Evolutionary conservation across 1,140 invertebrate species (phyloP), one percentile per base, ranked within the genome.

Genomic region (Adelges cooleyi): DNA sequence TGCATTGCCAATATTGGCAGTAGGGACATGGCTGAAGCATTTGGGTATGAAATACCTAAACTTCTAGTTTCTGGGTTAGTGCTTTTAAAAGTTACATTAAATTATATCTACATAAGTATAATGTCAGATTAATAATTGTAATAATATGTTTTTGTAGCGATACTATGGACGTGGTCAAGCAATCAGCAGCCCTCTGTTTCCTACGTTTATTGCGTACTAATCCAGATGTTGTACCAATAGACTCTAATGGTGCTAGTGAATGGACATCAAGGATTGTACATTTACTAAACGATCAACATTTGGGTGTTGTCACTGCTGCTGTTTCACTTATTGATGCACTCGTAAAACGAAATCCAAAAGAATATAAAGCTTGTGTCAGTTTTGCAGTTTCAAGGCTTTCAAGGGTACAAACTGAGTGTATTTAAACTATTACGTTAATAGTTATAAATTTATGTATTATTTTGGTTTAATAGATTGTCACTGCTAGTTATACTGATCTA

Each of bases 1-100:
- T 99, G 97, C 76, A 98, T 99, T 72, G 95, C 97, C 15, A 99
- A 99, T 77, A 98, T 99, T 77, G 96, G 96, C 23, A 97, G 92
- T 72, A 89, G 93, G 74, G 97, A 99, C 76, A 99, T 99, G 97
- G 95, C 95, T 18, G 96, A 99, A 76, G 93, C 93, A 25, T 98
- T 99, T 79, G 90, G 91, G 33, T 89, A 89, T 71, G 96, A 99
- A 75, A 97, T 99, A 76, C 96, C 95, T 67, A 97, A 97, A 77
- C 79, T 99, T 42, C 82, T 99, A 51, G 94, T 99, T 20, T 98
- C 95, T 66, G 94, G 91, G 90, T 92, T 81, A 78, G 78, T 36
- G 50, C 42, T 22, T 3, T 2, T 52, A 27, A 65, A 22, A 62
- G 62, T 18, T 23, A 20, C 9, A 46, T 20, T 18, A 33, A 25